A percentile compares a stretch with the other conserved stretches of the same genome.
Evolutionary conservation across 37 sponge, comb jelly and placozoan species (phyloP).

Genomic region (Lycopodina hypogea): DNA sequence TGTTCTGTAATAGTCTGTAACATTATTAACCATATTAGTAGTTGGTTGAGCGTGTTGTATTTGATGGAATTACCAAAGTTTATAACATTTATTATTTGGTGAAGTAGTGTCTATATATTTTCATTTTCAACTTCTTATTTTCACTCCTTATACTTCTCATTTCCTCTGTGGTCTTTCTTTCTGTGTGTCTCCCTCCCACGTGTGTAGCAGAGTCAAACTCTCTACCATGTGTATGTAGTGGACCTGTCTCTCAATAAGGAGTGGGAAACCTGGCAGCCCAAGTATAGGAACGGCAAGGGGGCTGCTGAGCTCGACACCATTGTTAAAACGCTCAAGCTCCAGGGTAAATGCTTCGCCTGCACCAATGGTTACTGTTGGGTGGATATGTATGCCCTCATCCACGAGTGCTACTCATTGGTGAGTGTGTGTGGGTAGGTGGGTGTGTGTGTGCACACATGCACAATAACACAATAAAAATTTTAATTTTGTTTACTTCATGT

Average conservation of each 20-base stretch:
- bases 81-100: not conserved
- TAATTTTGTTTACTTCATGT: not conserved
- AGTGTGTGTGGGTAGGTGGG: no score
- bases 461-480: not conserved
- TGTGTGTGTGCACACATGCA: not conserved
- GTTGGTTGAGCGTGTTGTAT: not conserved
- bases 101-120: not conserved
- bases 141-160: no score
- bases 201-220: conserved; percentile 64
- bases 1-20: no score
- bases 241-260: conserved; percentile 48
- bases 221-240: conserved; percentile 83
- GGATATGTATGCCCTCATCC: conserved; percentile 57
- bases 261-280: conserved; percentile 72
- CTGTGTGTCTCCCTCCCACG: conserved; percentile 6
- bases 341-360: conserved; percentile 48
- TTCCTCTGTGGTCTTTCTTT: not conserved
- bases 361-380: conserved; percentile 73
- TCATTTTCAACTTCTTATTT: no score
- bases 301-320: conserved; percentile 59
- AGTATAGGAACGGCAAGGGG: conserved; percentile 7
- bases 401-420: conserved; percentile 49
- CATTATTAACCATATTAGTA: not conserved
- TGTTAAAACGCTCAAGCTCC: conserved; percentile 25
- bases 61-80: no score